phyloP scores from a whole-genome alignment of 2,113 vertebrate species.

The Acrocephalus arundinaceus region DNA sequence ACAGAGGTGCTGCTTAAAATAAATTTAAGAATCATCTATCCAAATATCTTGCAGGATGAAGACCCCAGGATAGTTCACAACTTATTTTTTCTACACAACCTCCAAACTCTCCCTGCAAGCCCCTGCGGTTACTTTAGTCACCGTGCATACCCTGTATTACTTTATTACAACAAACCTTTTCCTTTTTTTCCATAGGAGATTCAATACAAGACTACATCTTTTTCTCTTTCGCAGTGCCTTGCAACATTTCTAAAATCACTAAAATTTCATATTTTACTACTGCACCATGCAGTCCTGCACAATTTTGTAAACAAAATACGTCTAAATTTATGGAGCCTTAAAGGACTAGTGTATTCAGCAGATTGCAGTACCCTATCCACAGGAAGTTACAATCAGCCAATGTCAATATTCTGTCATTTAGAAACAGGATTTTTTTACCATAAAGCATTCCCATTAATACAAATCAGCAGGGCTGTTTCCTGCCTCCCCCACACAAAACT shows the following conservation, averaged over 20 bases:
- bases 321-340: background rate
- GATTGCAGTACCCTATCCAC: constrained; percentile 2
- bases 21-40: background rate
- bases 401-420: constrained; percentile 6
- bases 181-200: background rate
- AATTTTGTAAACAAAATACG: background rate
- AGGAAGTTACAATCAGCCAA: background rate
- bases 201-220: background rate
- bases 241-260: background rate
- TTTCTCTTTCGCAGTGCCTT: background rate
- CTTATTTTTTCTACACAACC: background rate
- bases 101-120: background rate
- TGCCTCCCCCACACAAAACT: background rate
- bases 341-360: background rate
- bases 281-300: background rate
- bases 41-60: background rate
- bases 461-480: background rate
- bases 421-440: background rate
- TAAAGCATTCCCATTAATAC: background rate
- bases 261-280: background rate
- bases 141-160: background rate
- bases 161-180: background rate
- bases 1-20: constrained; percentile 11
- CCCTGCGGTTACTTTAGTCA: background rate
- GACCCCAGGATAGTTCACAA: background rate